Conservation (phyloP, 2,888 invertebrate genomes). For the Taphrorychus bicolor region DNA sequence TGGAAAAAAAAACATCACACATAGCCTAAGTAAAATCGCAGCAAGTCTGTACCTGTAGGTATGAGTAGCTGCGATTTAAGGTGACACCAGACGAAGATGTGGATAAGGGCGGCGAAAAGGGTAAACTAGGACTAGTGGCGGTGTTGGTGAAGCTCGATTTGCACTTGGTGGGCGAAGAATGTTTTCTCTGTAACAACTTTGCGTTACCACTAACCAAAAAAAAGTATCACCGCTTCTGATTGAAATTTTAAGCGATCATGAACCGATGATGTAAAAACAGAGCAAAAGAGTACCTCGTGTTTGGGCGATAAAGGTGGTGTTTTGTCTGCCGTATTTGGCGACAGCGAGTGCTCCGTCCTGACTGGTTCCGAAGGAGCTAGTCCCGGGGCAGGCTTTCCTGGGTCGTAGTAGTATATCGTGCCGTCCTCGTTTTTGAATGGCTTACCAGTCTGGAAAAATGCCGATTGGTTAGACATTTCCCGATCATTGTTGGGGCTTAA, state of each 20-base stretch:
- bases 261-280: too few relatives aligned
- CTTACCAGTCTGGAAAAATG: slow-evolving; percentile 68
- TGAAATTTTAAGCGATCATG: too few relatives aligned
- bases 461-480: too few relatives aligned
- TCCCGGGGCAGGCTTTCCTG: slow-evolving; percentile 68
- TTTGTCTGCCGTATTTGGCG: slow-evolving; percentile 18
- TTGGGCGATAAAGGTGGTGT: slow-evolving; percentile 27
- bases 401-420: slow-evolving; percentile 78
- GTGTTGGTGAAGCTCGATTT: slow-evolving; percentile 52
- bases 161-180: slow-evolving; percentile 41
- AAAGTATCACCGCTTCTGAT: too few relatives aligned
- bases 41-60: slow-evolving; percentile 21
- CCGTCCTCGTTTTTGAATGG: slow-evolving; percentile 81
- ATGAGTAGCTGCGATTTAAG: slow-evolving; percentile 27
- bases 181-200: slow-evolving; percentile 18
- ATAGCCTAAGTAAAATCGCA: background rate
- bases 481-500: too few relatives aligned
- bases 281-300: slow-evolving; percentile 30
- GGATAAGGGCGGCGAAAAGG: slow-evolving; percentile 54
- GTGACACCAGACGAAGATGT: slow-evolving; percentile 31
- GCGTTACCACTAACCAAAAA: background rate
- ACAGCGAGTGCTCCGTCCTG: slow-evolving; percentile 4
- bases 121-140: slow-evolving; percentile 58
- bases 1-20: slow-evolving; percentile 7
- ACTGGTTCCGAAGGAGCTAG: slow-evolving; percentile 36